Percentiles rank a stretch among this genome's conserved stretches.
These are phyloP conservation scores for Metalampra italica DNA, from an alignment of 2,888 invertebrate genomes.

Conservation along the genomic window DNA sequence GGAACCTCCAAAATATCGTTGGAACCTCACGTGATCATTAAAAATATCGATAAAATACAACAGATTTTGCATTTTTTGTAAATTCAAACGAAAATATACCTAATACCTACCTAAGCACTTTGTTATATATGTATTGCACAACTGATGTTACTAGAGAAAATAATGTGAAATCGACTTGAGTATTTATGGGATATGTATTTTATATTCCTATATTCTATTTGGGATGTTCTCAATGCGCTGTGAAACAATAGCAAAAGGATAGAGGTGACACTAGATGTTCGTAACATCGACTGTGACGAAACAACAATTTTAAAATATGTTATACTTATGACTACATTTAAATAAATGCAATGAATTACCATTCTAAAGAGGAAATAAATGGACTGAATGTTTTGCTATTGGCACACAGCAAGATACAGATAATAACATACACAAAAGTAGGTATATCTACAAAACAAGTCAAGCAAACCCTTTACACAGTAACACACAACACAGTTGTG, in stretches of 20 bases:
- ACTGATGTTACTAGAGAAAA: conserved; percentile 65
- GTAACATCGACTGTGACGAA: conserved; percentile 48
- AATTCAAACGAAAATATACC: conserved; percentile 74
- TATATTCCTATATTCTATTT: conserved; percentile 66
- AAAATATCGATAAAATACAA: conserved; percentile 76
- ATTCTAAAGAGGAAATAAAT: conserved; percentile 39
- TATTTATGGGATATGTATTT: conserved; percentile 76
- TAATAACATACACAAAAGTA: conserved; percentile 61
- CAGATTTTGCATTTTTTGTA: conserved; percentile 72
- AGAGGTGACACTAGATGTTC: conserved; percentile 27
- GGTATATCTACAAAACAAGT: conserved; percentile 67
- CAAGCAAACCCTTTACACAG: conserved; percentile 72
- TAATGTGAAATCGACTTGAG: conserved; percentile 68
- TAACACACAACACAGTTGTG: conserved; percentile 69
- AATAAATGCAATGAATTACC: conserved; percentile 67
- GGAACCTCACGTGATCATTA: conserved; percentile 53
- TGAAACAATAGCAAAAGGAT: conserved; percentile 66
- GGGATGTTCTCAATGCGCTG: conserved; percentile 56
- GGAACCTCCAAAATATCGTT: conserved; percentile 39
- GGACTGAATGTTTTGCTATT: conserved; percentile 61
- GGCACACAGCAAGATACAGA: conserved; percentile 60
- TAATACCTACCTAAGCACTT: conserved; percentile 74
- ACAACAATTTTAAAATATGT: conserved; percentile 43
- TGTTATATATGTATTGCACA: conserved; percentile 74
- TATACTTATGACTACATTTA: conserved; percentile 63